phyloP scores from a whole-genome alignment of 2,888 invertebrate species.

The Gasteruption jaculator region DNA sequence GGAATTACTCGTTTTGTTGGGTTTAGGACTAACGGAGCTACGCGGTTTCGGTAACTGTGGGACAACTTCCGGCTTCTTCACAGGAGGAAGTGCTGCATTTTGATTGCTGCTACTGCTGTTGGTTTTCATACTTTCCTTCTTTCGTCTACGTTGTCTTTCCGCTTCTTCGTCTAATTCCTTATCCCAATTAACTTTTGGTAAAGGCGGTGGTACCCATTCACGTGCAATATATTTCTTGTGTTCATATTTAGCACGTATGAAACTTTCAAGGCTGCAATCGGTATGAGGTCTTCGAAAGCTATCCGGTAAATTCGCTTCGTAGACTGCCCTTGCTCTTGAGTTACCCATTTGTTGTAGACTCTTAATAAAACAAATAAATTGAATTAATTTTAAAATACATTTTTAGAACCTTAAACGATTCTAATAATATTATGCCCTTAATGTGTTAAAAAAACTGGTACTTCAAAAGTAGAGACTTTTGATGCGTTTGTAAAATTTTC shows the following conservation, averaged over 20 bases:
- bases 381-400: no score
- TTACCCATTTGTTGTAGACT: slow-evolving; percentile 97
- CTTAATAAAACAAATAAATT: slow-evolving; percentile 42
- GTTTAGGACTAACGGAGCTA: slow-evolving; percentile 56
- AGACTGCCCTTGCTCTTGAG: slow-evolving; percentile 91
- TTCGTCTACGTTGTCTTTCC: slow-evolving; percentile 77
- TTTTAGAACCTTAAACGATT: no score
- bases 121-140: slow-evolving; percentile 64
- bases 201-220: slow-evolving; percentile 88
- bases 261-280: slow-evolving; percentile 89
- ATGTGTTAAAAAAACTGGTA: neutral
- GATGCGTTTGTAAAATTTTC: no score
- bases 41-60: slow-evolving; percentile 61
- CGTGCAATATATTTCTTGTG: slow-evolving; percentile 98
- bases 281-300: slow-evolving; percentile 93
- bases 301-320: slow-evolving; percentile 95
- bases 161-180: slow-evolving; percentile 85
- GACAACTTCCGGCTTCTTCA: slow-evolving; percentile 51
- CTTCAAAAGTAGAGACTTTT: neutral
- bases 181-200: slow-evolving; percentile 78
- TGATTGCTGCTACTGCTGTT: slow-evolving; percentile 50
- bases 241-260: slow-evolving; percentile 97
- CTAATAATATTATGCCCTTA: neutral
- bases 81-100: slow-evolving; percentile 41
- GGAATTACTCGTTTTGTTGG: slow-evolving; percentile 48